phyloP scores from a whole-genome alignment of 2,113 vertebrate genomes.

The Andinoacara biseriatus region DNA sequence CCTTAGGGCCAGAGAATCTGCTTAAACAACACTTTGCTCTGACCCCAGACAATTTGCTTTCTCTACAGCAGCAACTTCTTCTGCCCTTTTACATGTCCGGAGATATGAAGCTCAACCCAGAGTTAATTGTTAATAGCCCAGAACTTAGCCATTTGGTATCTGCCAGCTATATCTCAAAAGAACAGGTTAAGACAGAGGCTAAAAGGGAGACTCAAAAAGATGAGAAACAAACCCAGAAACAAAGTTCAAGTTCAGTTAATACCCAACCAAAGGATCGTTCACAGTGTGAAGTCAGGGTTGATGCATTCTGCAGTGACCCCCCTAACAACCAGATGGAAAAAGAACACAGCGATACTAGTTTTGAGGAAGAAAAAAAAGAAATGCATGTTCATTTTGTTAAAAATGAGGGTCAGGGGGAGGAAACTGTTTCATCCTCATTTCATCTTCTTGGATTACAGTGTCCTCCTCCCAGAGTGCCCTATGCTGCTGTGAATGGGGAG shows the following conservation, averaged over 20 bases:
- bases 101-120: conserved; percentile 91
- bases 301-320: conserved; percentile 30
- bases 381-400: conserved; percentile 31
- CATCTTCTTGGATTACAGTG: conserved; percentile 76
- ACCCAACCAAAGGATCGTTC: conserved; percentile 53
- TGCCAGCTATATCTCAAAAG: conserved; percentile 69
- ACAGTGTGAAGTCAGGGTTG: conserved; percentile 45
- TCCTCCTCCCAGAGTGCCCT: conserved; percentile 93
- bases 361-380: conserved; percentile 54
- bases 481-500: conserved; percentile 88
- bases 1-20: conserved; percentile 90
- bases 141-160: conserved; percentile 82
- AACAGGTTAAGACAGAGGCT: conserved; percentile 57
- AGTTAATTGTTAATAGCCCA: conserved; percentile 84
- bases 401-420: conserved; percentile 79
- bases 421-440: conserved; percentile 65
- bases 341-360: conserved; percentile 21
- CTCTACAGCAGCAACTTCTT: conserved; percentile 91
- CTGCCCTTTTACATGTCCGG: conserved; percentile 98
- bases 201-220: conserved; percentile 47
- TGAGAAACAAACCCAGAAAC: conserved; percentile 49
- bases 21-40: conserved; percentile 83
- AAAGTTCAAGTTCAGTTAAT: conserved; percentile 34
- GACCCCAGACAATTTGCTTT: conserved; percentile 71
- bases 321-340: conserved; percentile 29